Evolutionary conservation across 2,888 invertebrate species (phyloP).

Genomic region (Trilocha varians): DNA sequence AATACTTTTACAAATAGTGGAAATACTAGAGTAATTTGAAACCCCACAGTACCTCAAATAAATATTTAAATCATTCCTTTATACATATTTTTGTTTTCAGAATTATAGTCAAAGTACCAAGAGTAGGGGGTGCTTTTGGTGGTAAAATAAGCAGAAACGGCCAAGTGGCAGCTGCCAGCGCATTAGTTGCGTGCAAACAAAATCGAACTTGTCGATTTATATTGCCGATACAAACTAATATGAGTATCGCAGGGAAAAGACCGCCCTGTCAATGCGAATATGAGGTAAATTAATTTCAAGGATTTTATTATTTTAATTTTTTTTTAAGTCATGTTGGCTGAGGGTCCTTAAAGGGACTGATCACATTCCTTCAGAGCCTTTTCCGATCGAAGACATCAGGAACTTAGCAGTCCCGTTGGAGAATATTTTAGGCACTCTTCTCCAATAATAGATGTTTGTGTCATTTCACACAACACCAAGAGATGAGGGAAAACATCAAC

Average conservation of each 20-base stretch:
- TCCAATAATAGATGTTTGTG: too few relatives aligned
- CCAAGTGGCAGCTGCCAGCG: slow-evolving; percentile 73
- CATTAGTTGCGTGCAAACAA: slow-evolving; percentile 72
- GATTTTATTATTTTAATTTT: neutral
- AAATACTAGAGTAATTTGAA: too few relatives aligned
- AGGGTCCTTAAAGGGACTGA: too few relatives aligned
- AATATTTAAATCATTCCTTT: slow-evolving; percentile 1
- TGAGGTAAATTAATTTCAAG: slow-evolving; percentile 46
- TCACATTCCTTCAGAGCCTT: too few relatives aligned
- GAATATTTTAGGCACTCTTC: too few relatives aligned
- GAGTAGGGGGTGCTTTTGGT: slow-evolving; percentile 79
- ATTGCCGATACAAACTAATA: slow-evolving; percentile 75
- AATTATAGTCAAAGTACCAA: slow-evolving; percentile 71
- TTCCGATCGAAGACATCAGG: too few relatives aligned
- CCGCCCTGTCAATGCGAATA: slow-evolving; percentile 68
- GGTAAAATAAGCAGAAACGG: slow-evolving; percentile 74
- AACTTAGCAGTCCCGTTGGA: too few relatives aligned
- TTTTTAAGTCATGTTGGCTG: too few relatives aligned
- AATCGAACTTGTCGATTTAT: slow-evolving; percentile 75
- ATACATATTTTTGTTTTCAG: slow-evolving; percentile 34
- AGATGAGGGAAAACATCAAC: too few relatives aligned
- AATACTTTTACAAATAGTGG: neutral
- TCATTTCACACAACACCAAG: too few relatives aligned
- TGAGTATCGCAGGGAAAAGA: slow-evolving; percentile 73
- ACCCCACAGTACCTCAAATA: too few relatives aligned